A percentile compares a stretch with the other conserved stretches of the same genome.
These are phyloP conservation scores for Diglossa cyanea DNA, from an alignment of 2,797 vertebrate genomes.

Conservation along the genomic window DNA sequence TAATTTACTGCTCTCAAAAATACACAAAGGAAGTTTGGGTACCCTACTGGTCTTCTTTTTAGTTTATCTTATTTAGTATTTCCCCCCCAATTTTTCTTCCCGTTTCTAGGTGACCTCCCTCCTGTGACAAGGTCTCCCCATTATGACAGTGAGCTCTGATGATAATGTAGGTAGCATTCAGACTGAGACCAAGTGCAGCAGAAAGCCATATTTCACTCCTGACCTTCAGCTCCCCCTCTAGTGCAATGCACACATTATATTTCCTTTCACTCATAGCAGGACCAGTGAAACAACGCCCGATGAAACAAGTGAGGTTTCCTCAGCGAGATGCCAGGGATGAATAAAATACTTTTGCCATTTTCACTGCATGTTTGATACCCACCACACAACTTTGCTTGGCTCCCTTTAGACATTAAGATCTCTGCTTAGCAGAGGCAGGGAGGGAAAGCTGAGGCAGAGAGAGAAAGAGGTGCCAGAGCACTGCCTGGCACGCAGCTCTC, in stretches of 20 bases:
- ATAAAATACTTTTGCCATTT: slow-evolving; percentile 19
- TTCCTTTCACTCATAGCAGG: slow-evolving; percentile 60
- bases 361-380: neutral
- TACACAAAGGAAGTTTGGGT: slow-evolving; percentile 38
- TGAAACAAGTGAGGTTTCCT: slow-evolving; percentile 46
- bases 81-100: slow-evolving; percentile 62
- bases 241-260: slow-evolving; percentile 59
- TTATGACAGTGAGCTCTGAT: slow-evolving; percentile 67
- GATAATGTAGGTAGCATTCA: slow-evolving; percentile 73
- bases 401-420: neutral
- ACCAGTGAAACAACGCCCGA: slow-evolving; percentile 3
- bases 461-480: neutral
- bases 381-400: neutral
- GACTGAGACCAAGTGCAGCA: slow-evolving; percentile 69
- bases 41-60: neutral
- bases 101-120: slow-evolving; percentile 62
- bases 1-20: slow-evolving; percentile 32
- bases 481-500: neutral
- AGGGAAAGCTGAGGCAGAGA: neutral
- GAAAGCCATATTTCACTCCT: slow-evolving; percentile 73
- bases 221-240: slow-evolving; percentile 74
- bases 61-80: slow-evolving; percentile 46
- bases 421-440: neutral
- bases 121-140: slow-evolving; percentile 70
- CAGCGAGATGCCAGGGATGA: neutral